These are phyloP conservation scores for Boulengeromyrus knoepffleri DNA, from an alignment of 2,113 vertebrate species.

Conservation along the genomic window DNA sequence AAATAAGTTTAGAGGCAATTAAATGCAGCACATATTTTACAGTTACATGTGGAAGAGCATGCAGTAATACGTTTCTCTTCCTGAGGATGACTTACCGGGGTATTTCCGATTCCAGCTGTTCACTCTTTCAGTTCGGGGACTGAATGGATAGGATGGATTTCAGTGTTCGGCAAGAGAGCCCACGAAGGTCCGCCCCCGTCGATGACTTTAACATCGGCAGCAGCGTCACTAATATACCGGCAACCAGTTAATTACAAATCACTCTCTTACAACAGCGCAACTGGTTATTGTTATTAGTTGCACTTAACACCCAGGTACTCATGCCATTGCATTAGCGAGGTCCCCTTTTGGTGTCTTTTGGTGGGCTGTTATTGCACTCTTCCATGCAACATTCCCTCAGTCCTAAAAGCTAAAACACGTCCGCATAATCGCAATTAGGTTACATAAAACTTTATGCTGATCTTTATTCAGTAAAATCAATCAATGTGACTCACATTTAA, in stretches of 20 bases:
- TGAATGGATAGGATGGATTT: conserved; percentile 26
- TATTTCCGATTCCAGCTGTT: conserved; percentile 33
- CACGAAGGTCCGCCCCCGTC: conserved; percentile 39
- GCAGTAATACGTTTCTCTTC: background rate
- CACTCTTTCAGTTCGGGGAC: conserved; percentile 33
- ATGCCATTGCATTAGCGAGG: background rate
- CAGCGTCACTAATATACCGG: conserved; percentile 59
- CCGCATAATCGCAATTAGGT: background rate
- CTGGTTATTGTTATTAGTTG: conserved; percentile 12
- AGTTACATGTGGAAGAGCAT: background rate
- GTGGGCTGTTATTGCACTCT: background rate
- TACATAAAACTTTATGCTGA: background rate
- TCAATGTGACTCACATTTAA: background rate
- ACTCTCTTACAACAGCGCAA: conserved; percentile 17
- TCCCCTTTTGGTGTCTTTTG: background rate
- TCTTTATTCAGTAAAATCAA: background rate
- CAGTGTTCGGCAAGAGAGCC: conserved; percentile 22
- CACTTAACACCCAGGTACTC: conserved; percentile 9
- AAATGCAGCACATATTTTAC: background rate
- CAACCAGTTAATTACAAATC: conserved; percentile 40
- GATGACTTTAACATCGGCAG: conserved; percentile 51
- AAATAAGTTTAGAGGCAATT: background rate
- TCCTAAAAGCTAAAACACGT: background rate
- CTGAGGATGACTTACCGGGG: conserved; percentile 14
- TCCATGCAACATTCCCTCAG: background rate